Evolutionary conservation across 2,888 invertebrate species (phyloP).

Genomic region (Pterostichus niger): DNA sequence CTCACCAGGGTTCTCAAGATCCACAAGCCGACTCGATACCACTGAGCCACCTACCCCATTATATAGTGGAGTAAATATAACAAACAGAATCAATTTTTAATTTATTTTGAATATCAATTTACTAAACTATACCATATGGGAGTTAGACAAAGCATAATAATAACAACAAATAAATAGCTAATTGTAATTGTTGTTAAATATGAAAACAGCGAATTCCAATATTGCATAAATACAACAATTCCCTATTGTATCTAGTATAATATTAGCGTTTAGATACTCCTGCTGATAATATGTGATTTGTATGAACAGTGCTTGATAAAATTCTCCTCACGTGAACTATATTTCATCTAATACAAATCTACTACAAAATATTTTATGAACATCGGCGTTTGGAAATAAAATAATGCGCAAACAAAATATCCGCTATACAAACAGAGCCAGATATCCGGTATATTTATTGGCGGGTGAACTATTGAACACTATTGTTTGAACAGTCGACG

Average conservation of each 20-base stretch:
- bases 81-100: too few species aligned
- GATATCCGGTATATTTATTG: slow-evolving; percentile 33
- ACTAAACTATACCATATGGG: too few species aligned
- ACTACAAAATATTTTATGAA: slow-evolving; percentile 35
- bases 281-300: slow-evolving; percentile 6
- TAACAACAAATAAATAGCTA: too few species aligned
- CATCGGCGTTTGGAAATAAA: slow-evolving; percentile 11
- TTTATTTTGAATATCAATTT: too few species aligned
- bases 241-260: background rate
- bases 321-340: slow-evolving; percentile 29
- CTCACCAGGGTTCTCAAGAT: too few species aligned
- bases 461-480: background rate
- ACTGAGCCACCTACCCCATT: too few species aligned
- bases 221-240: too few species aligned
- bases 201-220: background rate
- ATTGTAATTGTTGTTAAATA: background rate
- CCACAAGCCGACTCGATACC: too few species aligned
- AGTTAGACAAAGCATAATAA: too few species aligned
- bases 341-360: slow-evolving; percentile 41
- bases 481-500: background rate
- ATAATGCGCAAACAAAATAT: slow-evolving; percentile 37
- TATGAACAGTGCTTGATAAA: background rate
- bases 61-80: too few species aligned
- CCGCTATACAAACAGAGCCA: slow-evolving; percentile 13
- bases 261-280: background rate